Evolutionary conservation across 2,888 invertebrate species (phyloP).

Genomic region (Sepioteuthis lessoniana): DNA sequence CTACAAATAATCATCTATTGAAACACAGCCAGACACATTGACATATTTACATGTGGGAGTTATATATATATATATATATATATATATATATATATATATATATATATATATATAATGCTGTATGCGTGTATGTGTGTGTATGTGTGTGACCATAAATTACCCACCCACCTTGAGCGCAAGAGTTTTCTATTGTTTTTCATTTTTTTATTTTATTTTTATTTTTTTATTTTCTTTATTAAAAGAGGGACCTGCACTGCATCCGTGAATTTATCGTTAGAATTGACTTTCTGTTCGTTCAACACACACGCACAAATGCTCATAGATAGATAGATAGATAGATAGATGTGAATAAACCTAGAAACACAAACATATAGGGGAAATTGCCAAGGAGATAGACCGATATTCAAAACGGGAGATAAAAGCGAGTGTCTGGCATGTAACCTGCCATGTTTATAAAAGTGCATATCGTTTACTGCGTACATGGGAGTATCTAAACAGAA

Average conservation of each 20-base stretch:
- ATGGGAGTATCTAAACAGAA: no score
- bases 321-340: no score
- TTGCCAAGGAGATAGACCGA: no score
- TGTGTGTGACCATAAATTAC: background rate
- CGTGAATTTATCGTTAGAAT: background rate
- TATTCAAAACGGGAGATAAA: no score
- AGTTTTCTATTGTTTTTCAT: background rate
- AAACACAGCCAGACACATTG: background rate
- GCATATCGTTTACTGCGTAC: background rate
- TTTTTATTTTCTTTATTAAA: background rate
- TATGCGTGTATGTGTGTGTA: background rate
- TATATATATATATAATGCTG: background rate
- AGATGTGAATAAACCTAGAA: no score
- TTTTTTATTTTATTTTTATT: no score
- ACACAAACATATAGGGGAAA: no score
- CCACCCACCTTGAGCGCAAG: background rate
- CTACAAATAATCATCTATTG: background rate
- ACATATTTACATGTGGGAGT: background rate
- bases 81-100: background rate
- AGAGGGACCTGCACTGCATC: background rate
- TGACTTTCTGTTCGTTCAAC: background rate
- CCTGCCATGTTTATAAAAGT: background rate
- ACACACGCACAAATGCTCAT: background rate
- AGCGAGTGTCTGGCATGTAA: background rate
- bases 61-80: background rate